Evolutionary conservation across 1,140 invertebrate genomes (phyloP), one percentile per base, ranked within the genome.

Genomic region (Drosophila repleta): DNA sequence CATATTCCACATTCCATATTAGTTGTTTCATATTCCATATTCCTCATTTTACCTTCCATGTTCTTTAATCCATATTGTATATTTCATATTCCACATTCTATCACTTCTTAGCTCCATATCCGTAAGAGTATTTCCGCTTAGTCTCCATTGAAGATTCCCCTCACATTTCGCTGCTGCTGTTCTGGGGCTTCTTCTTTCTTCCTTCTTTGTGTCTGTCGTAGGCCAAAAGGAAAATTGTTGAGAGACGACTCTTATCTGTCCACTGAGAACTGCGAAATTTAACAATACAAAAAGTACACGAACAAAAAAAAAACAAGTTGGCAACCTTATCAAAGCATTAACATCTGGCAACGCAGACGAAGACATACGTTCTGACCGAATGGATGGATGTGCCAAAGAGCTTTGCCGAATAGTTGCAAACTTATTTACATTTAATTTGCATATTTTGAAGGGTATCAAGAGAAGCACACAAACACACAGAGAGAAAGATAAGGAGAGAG

Each of bases 351-450:
- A 60, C 53, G 60, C 52, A 62, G 37, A 51, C 49, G 17, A 51
- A 70, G 56, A 52, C 65, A 39, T 48, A 57, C 51, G 24, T 24
- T 55, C 52, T 55, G 43, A 48, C n/a, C 17, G 17, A 48, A 18
- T 15, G 21, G 8, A 21, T 29, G 29, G 24, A 26, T 53, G 18
- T 20, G 17, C 49, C 51, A 45, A 43, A 48, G n/a, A 43, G 8
- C 43, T 49, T 65, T 49, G 57, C 20, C 20, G 46, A 85, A 90
- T 90, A 90, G 85, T 90, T 90, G 71, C 63, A 79, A 72, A 46
- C 73, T 81, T 82, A 90, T 90, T 90, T 90, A 90, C 87, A 90
- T 90, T 90, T 82, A 79, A 90, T 90, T 90, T 90, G 87, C 87
- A 90, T 90, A 82, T 85, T 90, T 72, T 53, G 21, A 63, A 53